These are phyloP conservation scores for Sarcophaga variegata DNA, from an alignment of 2,888 invertebrate species.

Conservation along the genomic window DNA sequence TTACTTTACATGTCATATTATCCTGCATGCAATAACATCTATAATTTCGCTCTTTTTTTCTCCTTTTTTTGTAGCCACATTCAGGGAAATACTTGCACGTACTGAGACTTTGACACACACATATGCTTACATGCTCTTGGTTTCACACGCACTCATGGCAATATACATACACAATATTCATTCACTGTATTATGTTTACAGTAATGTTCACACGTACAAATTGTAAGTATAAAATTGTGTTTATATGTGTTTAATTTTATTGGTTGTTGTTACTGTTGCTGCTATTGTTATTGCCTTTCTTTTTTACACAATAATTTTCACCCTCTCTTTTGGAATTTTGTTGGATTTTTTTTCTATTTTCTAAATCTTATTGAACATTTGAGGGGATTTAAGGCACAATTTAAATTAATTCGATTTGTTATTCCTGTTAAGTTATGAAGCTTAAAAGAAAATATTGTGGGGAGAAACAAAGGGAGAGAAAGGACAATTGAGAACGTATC, in stretches of 20 bases:
- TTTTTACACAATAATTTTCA: not conserved
- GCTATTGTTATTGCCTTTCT: not conserved
- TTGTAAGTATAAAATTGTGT: not conserved
- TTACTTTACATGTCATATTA: too few species aligned
- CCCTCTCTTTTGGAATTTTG: not conserved
- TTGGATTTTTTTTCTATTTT: not conserved
- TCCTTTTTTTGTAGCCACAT: not conserved
- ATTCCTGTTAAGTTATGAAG: not conserved
- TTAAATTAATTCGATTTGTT: not conserved
- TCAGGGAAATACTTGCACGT: not conserved
- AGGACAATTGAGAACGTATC: too few species aligned
- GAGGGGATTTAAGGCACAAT: not conserved
- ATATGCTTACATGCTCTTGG: not conserved
- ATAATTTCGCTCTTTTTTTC: not conserved
- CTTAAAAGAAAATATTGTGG: not conserved
- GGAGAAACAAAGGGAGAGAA: not conserved
- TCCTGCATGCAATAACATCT: not conserved
- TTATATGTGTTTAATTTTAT: not conserved
- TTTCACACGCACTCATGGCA: not conserved
- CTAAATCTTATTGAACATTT: not conserved
- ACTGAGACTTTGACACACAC: not conserved
- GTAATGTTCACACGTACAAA: not conserved
- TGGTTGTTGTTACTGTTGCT: not conserved
- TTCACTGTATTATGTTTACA: not conserved
- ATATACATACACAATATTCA: too few species aligned